Percentiles rank a stretch among this genome's conserved stretches.
Conservation (phyloP, 2,888 invertebrate species). For the Drosophila percnosoma region DNA sequence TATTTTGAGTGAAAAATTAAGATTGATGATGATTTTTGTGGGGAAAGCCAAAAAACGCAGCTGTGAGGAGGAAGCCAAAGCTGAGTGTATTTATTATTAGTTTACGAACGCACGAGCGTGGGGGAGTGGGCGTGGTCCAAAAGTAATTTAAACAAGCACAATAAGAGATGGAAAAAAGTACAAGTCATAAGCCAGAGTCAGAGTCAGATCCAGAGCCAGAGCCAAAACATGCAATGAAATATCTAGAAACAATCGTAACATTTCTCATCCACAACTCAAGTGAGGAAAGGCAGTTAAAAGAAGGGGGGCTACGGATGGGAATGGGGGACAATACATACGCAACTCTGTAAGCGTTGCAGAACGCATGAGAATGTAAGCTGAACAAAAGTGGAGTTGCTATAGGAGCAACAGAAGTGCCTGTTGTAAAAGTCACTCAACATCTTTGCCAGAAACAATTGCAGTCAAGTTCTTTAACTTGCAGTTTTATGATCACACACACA, state of each 20-base stretch:
- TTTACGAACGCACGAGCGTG: conserved; percentile 31
- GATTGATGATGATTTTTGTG: conserved; percentile 75
- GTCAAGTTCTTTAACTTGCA: conserved; percentile 80
- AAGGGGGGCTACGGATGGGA: neutral
- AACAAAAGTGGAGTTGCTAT: neutral
- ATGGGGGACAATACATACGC: conserved; percentile 43
- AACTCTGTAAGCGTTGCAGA: conserved; percentile 44
- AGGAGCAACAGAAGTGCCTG: conserved; percentile 30
- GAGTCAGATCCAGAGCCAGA: conserved; percentile 40
- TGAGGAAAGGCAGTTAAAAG: conserved; percentile 18
- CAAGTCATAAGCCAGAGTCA: conserved; percentile 67
- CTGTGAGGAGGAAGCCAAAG: conserved; percentile 1
- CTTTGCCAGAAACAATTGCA: conserved; percentile 78
- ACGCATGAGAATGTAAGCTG: conserved; percentile 43
- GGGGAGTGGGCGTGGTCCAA: conserved; percentile 34
- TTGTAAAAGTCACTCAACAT: conserved; percentile 79
- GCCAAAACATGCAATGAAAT: conserved; percentile 52
- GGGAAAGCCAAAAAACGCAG: neutral
- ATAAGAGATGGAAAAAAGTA: conserved; percentile 42
- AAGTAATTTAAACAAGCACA: conserved; percentile 66
- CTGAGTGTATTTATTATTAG: conserved; percentile 66
- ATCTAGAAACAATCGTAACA: conserved; percentile 68
- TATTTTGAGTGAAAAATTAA: conserved; percentile 65
- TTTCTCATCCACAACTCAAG: conserved; percentile 27
- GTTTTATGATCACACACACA: conserved; percentile 72